phyloP scores from a whole-genome alignment of 2,797 vertebrate species.

The Myotis myotis region DNA sequence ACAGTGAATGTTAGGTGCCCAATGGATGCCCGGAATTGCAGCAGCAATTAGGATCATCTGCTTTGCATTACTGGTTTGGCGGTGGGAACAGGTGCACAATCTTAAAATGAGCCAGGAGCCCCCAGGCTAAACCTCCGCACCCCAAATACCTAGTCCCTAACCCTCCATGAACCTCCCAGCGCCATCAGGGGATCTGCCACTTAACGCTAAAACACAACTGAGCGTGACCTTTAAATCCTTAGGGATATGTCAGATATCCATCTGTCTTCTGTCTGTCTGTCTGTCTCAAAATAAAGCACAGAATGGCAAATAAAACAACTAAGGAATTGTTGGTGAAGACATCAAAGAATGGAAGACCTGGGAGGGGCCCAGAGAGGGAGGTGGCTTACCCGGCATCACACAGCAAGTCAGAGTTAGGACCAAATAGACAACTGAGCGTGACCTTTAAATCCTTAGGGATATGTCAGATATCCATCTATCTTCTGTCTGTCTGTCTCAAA shows the following conservation, averaged over 20 bases:
- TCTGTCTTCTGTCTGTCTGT: no score
- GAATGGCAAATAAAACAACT: not conserved
- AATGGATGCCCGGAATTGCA: accelerated
- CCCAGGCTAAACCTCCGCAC: not conserved
- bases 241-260: not conserved
- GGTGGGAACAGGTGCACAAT: no score
- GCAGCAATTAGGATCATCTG: not conserved
- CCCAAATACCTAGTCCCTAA: not conserved
- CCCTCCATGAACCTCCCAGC: not conserved
- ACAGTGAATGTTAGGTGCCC: accelerated
- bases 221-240: not conserved
- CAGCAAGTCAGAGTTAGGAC: not conserved
- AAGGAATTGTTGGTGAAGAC: not conserved
- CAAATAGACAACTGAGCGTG: not conserved
- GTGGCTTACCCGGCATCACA: not conserved
- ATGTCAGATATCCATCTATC: no score
- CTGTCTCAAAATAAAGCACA: not conserved
- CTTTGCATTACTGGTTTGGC: not conserved
- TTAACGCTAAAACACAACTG: not conserved
- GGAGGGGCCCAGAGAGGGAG: not conserved
- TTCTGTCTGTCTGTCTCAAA: not conserved
- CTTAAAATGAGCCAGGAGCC: not conserved
- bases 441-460: no score
- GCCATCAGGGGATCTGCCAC: not conserved
- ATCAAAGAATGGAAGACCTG: not conserved